Evolutionary conservation across 2,888 invertebrate genomes (phyloP), one percentile per base, ranked within the genome.

Genomic region (Cerastoderma edule): DNA sequence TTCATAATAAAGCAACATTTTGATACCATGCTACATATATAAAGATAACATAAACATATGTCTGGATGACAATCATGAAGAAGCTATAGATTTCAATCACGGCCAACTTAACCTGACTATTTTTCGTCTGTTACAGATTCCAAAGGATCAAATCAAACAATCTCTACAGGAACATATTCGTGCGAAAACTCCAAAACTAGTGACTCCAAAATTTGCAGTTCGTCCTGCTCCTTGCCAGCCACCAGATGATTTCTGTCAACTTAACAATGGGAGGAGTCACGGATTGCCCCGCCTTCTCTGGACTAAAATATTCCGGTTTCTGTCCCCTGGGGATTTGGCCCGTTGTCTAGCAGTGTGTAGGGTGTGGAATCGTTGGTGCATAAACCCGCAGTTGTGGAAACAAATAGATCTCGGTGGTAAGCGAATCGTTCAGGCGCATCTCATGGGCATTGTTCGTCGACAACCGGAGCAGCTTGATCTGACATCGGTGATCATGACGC

Each of bases 401-500:
- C 94, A 94, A 71, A 96, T 98, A 95, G 96, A 97, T 90, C 95
- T 98, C 91, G 95, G 96, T 1, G 88, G 91, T n/a, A 87, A 83
- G 28, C 69, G 80, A 95, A 95, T 85, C 94, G 96, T 70, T 95
- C 96, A 96, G 1, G 94, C 95, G 0, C 95, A 96, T 88, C 91
- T 97, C 71, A 95, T 96, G 24, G 97, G 97, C 10, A 96, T 98
- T 82, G 97, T 97, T 44, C 95, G 97, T 5, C 95, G 98, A 0
- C 98, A 98, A 92, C 98, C 98, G 0, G 95, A 95, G 82, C 94
- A 94, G 67, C 94, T 98, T n/a, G 95, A 95, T 30, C 94, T 98
- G 54, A 96, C 97, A 93, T 97, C 97, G 96, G 96, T 97, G 83
- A 96, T 96, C 85, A 95, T 98, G 75, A 96, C 96, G 33, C 95